phyloP scores from a whole-genome alignment of 2,888 invertebrate species.

The Drosophila macrospina region DNA sequence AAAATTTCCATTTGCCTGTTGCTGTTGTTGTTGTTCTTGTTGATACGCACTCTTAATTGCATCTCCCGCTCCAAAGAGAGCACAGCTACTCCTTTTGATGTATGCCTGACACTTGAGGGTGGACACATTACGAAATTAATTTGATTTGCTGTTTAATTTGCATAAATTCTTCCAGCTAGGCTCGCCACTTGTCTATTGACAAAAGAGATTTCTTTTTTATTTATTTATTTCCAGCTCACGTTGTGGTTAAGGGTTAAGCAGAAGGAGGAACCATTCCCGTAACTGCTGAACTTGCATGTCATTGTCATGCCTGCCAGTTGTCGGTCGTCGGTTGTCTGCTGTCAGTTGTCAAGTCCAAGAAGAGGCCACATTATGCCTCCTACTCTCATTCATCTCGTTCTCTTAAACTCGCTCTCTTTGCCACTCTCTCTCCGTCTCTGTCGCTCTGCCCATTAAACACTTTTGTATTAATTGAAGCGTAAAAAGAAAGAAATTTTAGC shows the following conservation, averaged over 20 bases:
- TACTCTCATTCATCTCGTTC: not conserved
- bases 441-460: conserved; percentile 65
- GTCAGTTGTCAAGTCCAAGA: conserved; percentile 68
- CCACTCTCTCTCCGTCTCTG: conserved; percentile 17
- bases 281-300: conserved; percentile 57
- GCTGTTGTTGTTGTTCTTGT: conserved; percentile 25
- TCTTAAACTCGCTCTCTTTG: not conserved
- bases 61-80: conserved; percentile 6
- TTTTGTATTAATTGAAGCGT: conserved; percentile 81
- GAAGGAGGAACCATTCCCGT: conserved; percentile 10
- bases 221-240: not conserved
- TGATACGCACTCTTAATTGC: conserved; percentile 60
- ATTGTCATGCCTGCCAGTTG: conserved; percentile 58
- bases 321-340: conserved; percentile 69
- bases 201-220: conserved; percentile 50
- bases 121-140: conserved; percentile 77
- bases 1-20: not conserved
- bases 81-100: conserved; percentile 51
- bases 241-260: conserved; percentile 44
- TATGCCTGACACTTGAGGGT: conserved; percentile 70
- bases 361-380: conserved; percentile 25
- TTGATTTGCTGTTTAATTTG: conserved; percentile 63
- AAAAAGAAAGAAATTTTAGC: conserved; percentile 74
- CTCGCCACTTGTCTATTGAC: conserved; percentile 55
- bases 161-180: conserved; percentile 59